phyloP scores from a whole-genome alignment of 2,888 invertebrate genomes.

The Lepidochitona cinerea region DNA sequence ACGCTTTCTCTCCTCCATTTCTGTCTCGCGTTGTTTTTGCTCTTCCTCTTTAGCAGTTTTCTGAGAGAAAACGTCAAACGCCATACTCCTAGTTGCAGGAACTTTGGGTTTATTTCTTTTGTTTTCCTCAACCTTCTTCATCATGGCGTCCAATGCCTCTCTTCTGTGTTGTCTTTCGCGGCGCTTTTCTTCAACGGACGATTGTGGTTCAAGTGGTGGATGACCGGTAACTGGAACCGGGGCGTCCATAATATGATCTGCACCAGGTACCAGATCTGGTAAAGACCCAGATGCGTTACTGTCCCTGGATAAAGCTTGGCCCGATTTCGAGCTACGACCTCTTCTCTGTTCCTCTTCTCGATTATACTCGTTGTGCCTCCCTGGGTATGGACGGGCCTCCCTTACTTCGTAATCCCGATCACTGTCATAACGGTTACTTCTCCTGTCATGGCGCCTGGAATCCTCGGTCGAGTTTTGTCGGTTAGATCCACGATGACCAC shows the following conservation, averaged over 20 bases:
- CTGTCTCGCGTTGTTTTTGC: not conserved
- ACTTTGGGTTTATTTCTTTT: not conserved
- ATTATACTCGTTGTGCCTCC: not conserved
- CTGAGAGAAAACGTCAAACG: not conserved
- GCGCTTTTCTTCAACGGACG: constrained; percentile 7
- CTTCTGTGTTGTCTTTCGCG: not conserved
- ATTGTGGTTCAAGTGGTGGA: constrained; percentile 34
- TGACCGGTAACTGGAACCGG: constrained; percentile 36
- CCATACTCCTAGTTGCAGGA: not conserved
- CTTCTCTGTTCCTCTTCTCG: constrained; percentile 9
- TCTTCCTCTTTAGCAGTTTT: not conserved
- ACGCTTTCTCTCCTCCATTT: not conserved
- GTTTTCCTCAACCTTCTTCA: not conserved
- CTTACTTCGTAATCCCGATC: not conserved
- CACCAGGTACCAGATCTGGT: not conserved
- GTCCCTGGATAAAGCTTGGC: not conserved
- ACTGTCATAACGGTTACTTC: constrained; percentile 19
- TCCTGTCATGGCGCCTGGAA: constrained; percentile 50
- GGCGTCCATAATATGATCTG: constrained; percentile 29
- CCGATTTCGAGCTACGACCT: not conserved
- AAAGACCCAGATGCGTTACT: not conserved
- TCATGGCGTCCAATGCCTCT: not conserved
- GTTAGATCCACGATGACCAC: constrained; percentile 31
- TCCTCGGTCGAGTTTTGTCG: constrained; percentile 43
- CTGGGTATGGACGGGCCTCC: not conserved